Evolutionary conservation across 1,140 invertebrate genomes (phyloP).

Genomic region (Trachelipus rathkii): DNA sequence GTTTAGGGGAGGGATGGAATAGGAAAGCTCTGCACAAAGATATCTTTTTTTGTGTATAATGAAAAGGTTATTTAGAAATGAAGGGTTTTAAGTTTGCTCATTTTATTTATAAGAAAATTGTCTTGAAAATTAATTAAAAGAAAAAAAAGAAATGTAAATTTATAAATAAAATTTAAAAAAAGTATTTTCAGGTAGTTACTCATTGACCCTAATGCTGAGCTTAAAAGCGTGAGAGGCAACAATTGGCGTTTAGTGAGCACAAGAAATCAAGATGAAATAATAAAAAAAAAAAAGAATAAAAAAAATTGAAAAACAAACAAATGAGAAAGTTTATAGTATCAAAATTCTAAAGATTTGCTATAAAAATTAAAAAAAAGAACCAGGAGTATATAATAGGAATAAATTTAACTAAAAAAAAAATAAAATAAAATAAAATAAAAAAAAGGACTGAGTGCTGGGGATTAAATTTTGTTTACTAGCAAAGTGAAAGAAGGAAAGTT

Average conservation of each 20-base stretch:
- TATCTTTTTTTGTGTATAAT: neutral
- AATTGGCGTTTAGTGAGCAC: neutral
- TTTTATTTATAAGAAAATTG: neutral
- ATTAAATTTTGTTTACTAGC: neutral
- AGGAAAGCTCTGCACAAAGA: constrained; percentile 3
- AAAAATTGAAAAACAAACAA: neutral
- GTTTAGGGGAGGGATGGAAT: neutral
- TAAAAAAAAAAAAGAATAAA: neutral
- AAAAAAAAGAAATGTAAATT: neutral
- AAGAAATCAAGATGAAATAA: neutral
- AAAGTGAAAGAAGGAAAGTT: neutral
- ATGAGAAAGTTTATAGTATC: too few species aligned
- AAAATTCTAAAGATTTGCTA: too few species aligned
- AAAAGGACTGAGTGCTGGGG: neutral
- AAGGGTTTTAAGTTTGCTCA: neutral
- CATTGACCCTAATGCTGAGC: neutral
- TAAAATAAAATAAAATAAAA: neutral
- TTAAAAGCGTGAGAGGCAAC: constrained; percentile 5
- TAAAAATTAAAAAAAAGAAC: neutral
- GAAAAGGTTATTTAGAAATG: neutral
- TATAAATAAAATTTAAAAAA: neutral
- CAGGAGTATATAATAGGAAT: neutral
- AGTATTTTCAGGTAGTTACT: neutral
- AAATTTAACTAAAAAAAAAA: neutral
- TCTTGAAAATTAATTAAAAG: neutral